Base-by-base conservation (phyloP, 1,140 invertebrate genomes). In the Halyomorpha halys region DNA sequence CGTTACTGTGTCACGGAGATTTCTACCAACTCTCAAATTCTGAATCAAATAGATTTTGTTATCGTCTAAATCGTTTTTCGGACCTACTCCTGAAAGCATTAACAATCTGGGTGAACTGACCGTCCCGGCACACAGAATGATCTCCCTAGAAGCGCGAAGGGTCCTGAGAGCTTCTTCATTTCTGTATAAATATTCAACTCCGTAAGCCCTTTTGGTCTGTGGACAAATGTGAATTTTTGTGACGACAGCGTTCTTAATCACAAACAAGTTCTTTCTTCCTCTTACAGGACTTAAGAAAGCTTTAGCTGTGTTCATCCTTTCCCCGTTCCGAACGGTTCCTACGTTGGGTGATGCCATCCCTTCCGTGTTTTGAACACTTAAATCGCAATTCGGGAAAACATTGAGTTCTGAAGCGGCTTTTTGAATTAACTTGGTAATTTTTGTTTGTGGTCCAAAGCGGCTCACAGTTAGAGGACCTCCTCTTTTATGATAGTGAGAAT, bases 141-240 rank as follows among this genome's bases (percentile, higher is more conserved):
- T 81, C 74, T 91, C 89, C 70, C 86, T 85, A 53, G 77, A 79
- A 0, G 88, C 87, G 25, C 79, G 75, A 0, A 89, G 82, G 61
- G 74, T 78, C 54, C 80, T 75, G 15, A 18, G 68, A 4, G 61
- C 70, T 69, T 82, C 79, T 60, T 79, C 81, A 19, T 77, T 76
- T n/a, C 85, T 86, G 64, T 86, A 77, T 5, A 78, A 67, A 63
- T 86, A 80, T 1, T 83, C 74, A 0, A 91, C 86, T 0, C 82
- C 87, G 44, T 80, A 82, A 0, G 86, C 86, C 70, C 79, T 80
- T 79, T 83, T 87, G 0, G 82, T 82, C 79, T 1, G 76, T 75
- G 47, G 70, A 59, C 1, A 84, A 56, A 70, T 60, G 8, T 65
- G 23, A 13, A 70, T 30, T 61, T 68, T 70, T 5, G 34, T 68